Conservation (phyloP, 2,113 vertebrate species). For the Irena cyanogastra region DNA sequence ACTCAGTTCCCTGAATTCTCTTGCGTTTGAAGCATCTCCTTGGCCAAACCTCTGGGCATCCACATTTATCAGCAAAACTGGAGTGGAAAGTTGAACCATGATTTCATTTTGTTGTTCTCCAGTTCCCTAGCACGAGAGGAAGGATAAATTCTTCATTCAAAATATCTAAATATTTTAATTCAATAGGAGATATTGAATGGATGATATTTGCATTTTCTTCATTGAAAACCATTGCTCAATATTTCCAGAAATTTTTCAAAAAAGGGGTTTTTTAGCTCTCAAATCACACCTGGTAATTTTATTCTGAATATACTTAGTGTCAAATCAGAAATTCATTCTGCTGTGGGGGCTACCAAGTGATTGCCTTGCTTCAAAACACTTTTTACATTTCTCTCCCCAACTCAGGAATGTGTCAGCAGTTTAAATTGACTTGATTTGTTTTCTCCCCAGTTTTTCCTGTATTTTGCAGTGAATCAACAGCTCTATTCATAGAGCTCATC, state of each 20-base stretch:
- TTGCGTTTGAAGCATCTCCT: background rate
- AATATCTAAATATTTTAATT: background rate
- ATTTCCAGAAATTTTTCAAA: background rate
- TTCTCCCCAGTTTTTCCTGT: background rate
- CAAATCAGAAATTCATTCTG: background rate
- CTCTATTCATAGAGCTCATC: background rate
- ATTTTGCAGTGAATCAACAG: background rate
- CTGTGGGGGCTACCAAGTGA: background rate
- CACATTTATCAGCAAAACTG: background rate
- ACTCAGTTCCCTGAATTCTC: background rate
- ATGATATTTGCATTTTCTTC: background rate
- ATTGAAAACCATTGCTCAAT: background rate
- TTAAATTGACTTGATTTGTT: background rate
- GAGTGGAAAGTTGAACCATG: background rate
- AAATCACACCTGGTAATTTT: background rate
- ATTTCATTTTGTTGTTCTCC: background rate
- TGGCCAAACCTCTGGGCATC: background rate
- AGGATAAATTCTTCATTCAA: background rate
- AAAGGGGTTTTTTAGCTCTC: accelerated
- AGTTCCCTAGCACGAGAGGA: accelerated
- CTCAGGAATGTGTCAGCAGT: background rate
- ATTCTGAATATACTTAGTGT: background rate
- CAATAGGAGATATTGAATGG: background rate
- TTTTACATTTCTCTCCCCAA: background rate
- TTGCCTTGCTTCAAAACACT: background rate